Base-by-base conservation (phyloP, 2,888 invertebrate species). In the Eupithecia centaureata region DNA sequence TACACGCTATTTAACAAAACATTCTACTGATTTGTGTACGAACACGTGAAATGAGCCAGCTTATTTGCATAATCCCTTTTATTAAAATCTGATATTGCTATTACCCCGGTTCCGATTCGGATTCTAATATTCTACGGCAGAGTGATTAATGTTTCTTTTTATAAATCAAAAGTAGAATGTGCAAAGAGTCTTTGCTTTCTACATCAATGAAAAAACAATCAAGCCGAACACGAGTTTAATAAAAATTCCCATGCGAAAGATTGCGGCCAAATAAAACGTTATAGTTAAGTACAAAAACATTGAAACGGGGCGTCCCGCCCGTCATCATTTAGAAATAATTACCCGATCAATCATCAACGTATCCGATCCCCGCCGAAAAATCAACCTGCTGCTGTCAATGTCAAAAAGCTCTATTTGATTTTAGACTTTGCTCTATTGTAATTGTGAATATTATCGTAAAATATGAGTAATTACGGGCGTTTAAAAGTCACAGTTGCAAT, bases 1-100 rank as follows among this genome's bases (percentile, higher is more conserved):
- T 88, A 89, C 92, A 91, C 90, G 86, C 92, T 89, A 92, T 92
- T 92, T 90, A 92, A 87, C 91, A 88, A 86, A 83, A 79, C 83
- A 87, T 85, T 85, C 82, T 81, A 82, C 82, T 84, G 83, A 87
- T 87, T 88, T 85, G 81, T 84, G 78, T 75, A 83, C 78, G 87
- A 82, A 84, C 89, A 89, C 90, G 90, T 89, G 88, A 86, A 82
- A 77, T 76, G 57, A 72, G 68, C 52, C 61, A 73, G 75, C 67
- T 79, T 69, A 90, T 92, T 91, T 88, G 86, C 91, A 91, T 92
- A 92, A 90, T 88, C 83, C 77, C 79, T 83, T 83, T 81, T 85
- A 87, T 81, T 77, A 76, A 65, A 78, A 67, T 70, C 61, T 73
- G 82, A 83, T 84, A 83, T 81, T 78, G 51, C 65, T 77, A 78